Evolutionary conservation across 2,888 invertebrate species (phyloP).

Genomic region (Archips crataeganus): DNA sequence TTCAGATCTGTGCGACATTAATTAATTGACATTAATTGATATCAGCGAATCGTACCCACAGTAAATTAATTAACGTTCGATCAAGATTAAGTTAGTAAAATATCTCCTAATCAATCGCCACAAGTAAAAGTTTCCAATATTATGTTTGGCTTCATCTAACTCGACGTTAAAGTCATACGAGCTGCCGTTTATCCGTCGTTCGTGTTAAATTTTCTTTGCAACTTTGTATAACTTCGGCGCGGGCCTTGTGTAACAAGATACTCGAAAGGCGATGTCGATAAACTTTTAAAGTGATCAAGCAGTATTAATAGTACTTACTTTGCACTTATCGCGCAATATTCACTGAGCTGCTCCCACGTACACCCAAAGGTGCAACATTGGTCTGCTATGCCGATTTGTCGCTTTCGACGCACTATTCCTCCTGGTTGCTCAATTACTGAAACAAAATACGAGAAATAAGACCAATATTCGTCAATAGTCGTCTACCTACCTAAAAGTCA

Average conservation of each 20-base stretch:
- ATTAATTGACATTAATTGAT: too few relatives aligned
- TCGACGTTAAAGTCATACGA: not conserved
- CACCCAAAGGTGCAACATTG: constrained; percentile 78
- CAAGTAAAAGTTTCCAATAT: not conserved
- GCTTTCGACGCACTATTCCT: constrained; percentile 63
- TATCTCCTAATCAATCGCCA: not conserved
- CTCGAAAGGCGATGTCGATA: not conserved
- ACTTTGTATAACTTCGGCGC: constrained; percentile 3
- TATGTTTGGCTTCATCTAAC: not conserved
- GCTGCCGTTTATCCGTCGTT: not conserved
- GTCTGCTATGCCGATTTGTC: constrained; percentile 76
- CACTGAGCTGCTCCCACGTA: constrained; percentile 72
- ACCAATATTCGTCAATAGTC: not conserved
- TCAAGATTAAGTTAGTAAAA: not conserved
- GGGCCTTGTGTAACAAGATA: not conserved
- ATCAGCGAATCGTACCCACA: not conserved
- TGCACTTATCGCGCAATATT: constrained; percentile 77
- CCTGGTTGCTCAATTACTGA: constrained; percentile 76
- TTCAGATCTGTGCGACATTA: constrained; percentile 62
- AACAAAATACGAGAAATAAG: constrained; percentile 38
- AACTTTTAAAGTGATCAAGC: not conserved
- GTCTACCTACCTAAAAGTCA: not conserved
- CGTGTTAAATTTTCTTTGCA: not conserved
- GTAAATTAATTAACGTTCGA: not conserved
- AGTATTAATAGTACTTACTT: constrained; percentile 57